Base-by-base conservation (phyloP, 2,113 vertebrate genomes). In the Nyctibius bracteatus region DNA sequence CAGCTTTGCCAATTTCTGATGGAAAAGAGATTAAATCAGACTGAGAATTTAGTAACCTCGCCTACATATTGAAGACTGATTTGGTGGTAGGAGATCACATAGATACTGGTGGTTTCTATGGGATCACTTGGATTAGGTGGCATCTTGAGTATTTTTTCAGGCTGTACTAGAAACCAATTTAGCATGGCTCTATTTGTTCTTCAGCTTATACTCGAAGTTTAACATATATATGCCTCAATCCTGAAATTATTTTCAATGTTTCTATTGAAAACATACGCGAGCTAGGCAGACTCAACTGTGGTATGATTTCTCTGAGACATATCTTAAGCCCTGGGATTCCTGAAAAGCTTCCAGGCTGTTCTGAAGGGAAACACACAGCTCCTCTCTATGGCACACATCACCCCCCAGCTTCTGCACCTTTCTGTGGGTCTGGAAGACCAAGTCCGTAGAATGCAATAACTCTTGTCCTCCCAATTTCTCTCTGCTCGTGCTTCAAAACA, bases 1-100 rank as follows among this genome's bases (percentile, higher is more conserved):
- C 72, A 41, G 12, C 49, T 88, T 83, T 74, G 44, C 28, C 16
- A 62, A 0, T 46, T 86, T 43, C 46, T 77, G 31, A 73, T 21
- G n/a, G 59, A 93, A 93, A 86, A 86, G 28, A 54, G 33, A 61
- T 75, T 81, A 54, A 91, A 57, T 71, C 61, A 79, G 39, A 37
- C 39, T 61, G 44, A 62, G 24, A 87, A 61, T 61, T 52, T 28
- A 87, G 61, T 51, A 92, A 84, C 43, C 52, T 94, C 73, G 70
- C 61, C 35, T 89, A 85, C 57, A 75, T 89, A 85, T 91, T 80
- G 79, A 84, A 72, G 73, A 57, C n/a, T 81, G 55, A 89, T 85
- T 74, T 59, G 73, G 66, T 72, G 49, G 49, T 65, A 87, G 59
- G 41, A 77, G 59, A 79, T 51, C 41, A 65, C 22, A 54, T 12